phyloP scores from a whole-genome alignment of 2,888 invertebrate species.

The Eubasilissa splendida region DNA sequence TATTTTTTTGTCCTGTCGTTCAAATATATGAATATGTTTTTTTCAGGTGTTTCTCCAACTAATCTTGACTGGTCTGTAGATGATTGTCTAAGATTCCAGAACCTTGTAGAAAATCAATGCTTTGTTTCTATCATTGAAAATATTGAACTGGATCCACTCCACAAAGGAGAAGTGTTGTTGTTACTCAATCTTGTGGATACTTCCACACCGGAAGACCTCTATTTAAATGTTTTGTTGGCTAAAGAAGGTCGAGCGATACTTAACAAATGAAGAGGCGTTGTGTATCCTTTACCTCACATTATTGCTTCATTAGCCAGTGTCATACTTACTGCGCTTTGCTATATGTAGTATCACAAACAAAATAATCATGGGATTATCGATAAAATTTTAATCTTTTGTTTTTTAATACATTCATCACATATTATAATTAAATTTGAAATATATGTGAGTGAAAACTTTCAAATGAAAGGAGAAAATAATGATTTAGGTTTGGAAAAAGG shows the following conservation, averaged over 20 bases:
- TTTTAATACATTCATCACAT: too few species aligned
- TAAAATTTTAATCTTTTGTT: too few species aligned
- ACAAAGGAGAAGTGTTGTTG: conserved; percentile 76
- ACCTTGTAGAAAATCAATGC: conserved; percentile 78
- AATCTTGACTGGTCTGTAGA: conserved; percentile 81
- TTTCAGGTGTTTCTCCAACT: conserved; percentile 70
- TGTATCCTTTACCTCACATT: too few species aligned
- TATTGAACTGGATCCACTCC: conserved; percentile 75
- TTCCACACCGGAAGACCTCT: conserved; percentile 77
- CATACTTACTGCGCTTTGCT: too few species aligned
- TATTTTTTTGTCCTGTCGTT: too few species aligned
- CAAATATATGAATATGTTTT: background rate
- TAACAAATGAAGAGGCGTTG: background rate
- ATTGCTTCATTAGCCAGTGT: too few species aligned
- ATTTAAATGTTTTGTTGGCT: conserved; percentile 78
- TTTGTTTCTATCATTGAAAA: conserved; percentile 80
- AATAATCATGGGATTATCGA: too few species aligned
- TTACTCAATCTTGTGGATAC: conserved; percentile 82
- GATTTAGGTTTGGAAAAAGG: too few species aligned
- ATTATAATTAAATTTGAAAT: too few species aligned
- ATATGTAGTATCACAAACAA: too few species aligned
- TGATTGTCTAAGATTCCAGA: conserved; percentile 82
- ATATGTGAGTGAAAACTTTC: too few species aligned
- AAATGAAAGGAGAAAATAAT: too few species aligned
- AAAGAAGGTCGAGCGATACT: conserved; percentile 73